Evolutionary conservation across 2,113 vertebrate species (phyloP), one percentile per base, ranked within the genome.

Genomic region (Phalacrocorax aristotelis): DNA sequence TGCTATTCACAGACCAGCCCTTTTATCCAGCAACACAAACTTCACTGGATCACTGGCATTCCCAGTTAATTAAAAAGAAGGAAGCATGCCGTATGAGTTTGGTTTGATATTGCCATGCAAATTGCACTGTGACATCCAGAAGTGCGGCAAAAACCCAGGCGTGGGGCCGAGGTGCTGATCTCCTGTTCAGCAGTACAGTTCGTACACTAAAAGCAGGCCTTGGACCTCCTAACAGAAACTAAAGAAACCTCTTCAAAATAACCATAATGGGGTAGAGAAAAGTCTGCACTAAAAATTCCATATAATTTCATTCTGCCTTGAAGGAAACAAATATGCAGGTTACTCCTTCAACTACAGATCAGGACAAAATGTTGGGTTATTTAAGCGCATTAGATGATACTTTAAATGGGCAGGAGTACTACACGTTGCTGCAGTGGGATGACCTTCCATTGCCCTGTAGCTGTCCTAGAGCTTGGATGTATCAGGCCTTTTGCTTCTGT

Each of bases 41-140:
- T 95, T 96, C 96, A 91, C 96, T 95, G 95, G 95, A 87, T 95
- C 97, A 88, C 94, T 97, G 97, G 97, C 95, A 92, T 97, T 97
- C 96, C 97, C 92, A 83, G 93, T 98, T 98, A 92, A 98, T 98
- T 97, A 97, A 96, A 95, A 95, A 95, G 96, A 96, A 98, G 95
- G 88, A 93, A 96, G 93, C 84, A 95, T 87, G 94, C 93, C 89
- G 84, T 89, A 90, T 95, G 97, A 97, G 93, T 97, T 96, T 64
- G 95, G 95, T 95, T 94, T 84, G 66, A 91, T 94, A 95, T 90
- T 95, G 93, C 93, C 96, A 80, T 77, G 75, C 84, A 92, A 95
- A 97, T 95, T 96, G 95, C 91, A 97, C 65, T 30, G 94, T 13
- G 36, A 86, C 83, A 87, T 84, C 76, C 36, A 88, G 96, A 95